Percentiles rank a stretch among this genome's conserved stretches.
These are phyloP conservation scores for Cheilosia variabilis DNA, from an alignment of 2,888 invertebrate species.

Conservation along the genomic window DNA sequence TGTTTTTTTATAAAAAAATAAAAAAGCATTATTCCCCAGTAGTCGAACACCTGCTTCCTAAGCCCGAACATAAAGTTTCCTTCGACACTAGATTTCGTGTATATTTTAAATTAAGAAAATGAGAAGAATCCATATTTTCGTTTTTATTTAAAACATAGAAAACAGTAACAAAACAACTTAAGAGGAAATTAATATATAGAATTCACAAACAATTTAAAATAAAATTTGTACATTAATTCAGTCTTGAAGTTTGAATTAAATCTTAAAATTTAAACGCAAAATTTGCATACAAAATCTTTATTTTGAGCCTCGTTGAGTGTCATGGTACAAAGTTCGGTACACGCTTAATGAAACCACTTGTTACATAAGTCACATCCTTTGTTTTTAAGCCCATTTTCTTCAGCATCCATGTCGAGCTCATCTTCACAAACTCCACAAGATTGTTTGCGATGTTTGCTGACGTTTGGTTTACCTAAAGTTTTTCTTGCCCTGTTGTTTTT, in stretches of 20 bases:
- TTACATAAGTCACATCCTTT: not conserved
- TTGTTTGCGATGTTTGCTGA: no score
- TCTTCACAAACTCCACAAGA: not conserved
- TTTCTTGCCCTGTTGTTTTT: not conserved
- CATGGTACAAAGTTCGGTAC: not conserved
- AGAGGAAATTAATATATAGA: no score
- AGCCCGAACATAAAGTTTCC: no score
- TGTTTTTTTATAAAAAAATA: no score
- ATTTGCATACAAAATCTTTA: not conserved
- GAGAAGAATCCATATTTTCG: no score
- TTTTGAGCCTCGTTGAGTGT: not conserved
- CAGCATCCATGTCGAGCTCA: not conserved
- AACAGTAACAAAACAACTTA: no score
- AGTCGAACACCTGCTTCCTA: no score
- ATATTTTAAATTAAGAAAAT: no score
- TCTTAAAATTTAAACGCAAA: not conserved
- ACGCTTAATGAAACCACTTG: not conserved
- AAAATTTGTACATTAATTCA: not conserved
- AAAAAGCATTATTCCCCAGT: no score
- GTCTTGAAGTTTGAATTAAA: not conserved
- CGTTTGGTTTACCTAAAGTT: not conserved
- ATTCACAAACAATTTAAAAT: no score
- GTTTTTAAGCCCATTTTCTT: not conserved
- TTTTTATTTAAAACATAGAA: no score
- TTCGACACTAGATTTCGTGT: accelerated